Evolutionary conservation across 2,113 vertebrate genomes (phyloP).

Genomic region (Psophia crepitans): DNA sequence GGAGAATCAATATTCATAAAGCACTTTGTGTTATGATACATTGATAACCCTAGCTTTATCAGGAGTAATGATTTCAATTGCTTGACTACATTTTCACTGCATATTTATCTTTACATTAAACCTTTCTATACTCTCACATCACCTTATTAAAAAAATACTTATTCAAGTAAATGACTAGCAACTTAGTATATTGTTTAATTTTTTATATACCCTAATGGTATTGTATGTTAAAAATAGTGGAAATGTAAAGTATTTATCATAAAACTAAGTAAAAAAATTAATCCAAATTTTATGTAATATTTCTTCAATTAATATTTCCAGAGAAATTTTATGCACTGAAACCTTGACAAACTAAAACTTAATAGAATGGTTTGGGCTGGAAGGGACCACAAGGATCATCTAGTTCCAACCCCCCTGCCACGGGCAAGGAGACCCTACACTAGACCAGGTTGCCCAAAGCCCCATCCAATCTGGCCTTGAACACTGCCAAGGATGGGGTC

Average conservation of each 20-base stretch:
- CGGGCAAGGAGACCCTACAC: no score
- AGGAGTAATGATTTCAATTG: background rate
- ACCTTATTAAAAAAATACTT: background rate
- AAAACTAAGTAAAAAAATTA: background rate
- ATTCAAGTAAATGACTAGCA: background rate
- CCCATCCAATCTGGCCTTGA: no score
- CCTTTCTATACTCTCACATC: background rate
- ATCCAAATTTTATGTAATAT: background rate
- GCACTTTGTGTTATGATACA: background rate
- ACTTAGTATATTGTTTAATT: background rate
- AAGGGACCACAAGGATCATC: no score
- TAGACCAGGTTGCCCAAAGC: no score
- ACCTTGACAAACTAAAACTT: background rate
- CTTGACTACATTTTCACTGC: background rate
- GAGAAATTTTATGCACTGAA: background rate
- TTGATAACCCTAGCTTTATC: background rate
- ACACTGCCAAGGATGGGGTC: no score
- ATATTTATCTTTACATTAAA: background rate
- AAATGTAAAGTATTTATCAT: background rate
- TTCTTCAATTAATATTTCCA: background rate
- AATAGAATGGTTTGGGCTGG: no score
- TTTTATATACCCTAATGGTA: background rate
- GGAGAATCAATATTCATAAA: background rate
- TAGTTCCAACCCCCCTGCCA: no score
- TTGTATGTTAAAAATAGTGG: background rate